A percentile compares a stretch with the other conserved stretches of the same genome.
These are phyloP conservation scores for Neopelma chrysocephalum DNA, from an alignment of 2,797 vertebrate genomes.

Conservation along the genomic window DNA sequence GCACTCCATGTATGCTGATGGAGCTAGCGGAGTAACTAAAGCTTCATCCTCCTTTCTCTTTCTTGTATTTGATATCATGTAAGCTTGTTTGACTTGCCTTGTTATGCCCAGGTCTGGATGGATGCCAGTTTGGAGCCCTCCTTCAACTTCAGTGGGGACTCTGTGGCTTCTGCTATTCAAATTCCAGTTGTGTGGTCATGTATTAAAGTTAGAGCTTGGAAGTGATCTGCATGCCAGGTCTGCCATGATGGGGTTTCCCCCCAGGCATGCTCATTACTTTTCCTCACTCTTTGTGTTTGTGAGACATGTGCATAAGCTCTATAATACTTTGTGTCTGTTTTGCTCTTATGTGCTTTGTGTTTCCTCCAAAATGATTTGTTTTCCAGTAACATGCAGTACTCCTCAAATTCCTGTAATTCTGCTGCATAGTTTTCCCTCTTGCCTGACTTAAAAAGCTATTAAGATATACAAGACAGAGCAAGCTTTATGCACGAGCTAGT, in stretches of 20 bases:
- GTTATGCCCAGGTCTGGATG: neutral
- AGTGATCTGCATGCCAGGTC: neutral
- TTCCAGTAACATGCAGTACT: accelerated
- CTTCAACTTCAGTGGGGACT: neutral
- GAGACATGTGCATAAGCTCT: neutral
- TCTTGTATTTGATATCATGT: neutral
- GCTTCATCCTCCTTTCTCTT: neutral
- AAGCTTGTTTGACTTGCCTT: neutral
- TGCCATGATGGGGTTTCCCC: neutral
- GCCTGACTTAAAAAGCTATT: neutral
- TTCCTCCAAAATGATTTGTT: neutral
- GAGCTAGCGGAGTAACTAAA: neutral
- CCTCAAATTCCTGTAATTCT: neutral
- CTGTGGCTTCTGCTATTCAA: neutral
- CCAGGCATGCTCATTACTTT: neutral
- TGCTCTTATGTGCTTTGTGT: neutral
- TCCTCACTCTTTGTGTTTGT: neutral
- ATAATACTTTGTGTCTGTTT: neutral
- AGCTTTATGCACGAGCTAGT: neutral
- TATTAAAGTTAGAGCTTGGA: neutral
- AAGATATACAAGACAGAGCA: neutral
- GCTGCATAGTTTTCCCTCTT: neutral
- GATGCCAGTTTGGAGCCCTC: neutral
- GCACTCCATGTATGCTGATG: neutral
- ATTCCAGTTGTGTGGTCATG: neutral